Evolutionary conservation across 2,113 vertebrate species (phyloP).

Genomic region (Campylorhamphus procurvoides): DNA sequence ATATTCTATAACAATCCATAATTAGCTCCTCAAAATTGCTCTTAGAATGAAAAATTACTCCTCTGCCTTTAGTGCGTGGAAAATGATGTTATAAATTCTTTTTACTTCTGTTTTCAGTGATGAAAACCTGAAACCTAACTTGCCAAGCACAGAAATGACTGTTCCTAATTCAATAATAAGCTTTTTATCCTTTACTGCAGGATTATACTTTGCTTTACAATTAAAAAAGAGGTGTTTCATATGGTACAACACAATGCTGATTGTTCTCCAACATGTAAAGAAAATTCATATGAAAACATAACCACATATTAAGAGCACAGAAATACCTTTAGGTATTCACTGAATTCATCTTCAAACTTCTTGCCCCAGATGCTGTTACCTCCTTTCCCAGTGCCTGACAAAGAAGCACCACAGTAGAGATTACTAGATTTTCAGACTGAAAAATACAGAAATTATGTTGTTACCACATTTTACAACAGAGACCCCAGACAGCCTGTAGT

Average conservation of each 20-base stretch:
- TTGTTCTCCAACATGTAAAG: background rate
- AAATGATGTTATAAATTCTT: background rate
- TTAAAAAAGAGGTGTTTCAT: background rate
- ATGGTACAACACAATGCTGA: background rate
- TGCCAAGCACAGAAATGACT: background rate
- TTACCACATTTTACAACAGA: background rate
- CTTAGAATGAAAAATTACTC: background rate
- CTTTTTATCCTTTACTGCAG: background rate
- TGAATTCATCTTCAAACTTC: conserved; percentile 97
- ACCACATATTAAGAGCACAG: background rate
- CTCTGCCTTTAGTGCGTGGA: background rate
- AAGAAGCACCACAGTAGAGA: background rate
- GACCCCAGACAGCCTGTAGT: background rate
- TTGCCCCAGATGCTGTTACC: conserved; percentile 96
- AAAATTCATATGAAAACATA: background rate
- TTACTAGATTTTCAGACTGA: background rate
- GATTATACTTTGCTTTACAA: background rate
- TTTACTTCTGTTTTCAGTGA: background rate
- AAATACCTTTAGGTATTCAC: conserved; percentile 93
- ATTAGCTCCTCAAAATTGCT: background rate
- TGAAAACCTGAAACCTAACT: background rate
- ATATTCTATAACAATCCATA: background rate
- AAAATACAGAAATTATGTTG: background rate
- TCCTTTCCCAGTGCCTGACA: conserved; percentile 92
- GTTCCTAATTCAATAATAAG: background rate